phyloP scores from a whole-genome alignment of 2,888 invertebrate genomes.

The Nomada hirtipes region DNA sequence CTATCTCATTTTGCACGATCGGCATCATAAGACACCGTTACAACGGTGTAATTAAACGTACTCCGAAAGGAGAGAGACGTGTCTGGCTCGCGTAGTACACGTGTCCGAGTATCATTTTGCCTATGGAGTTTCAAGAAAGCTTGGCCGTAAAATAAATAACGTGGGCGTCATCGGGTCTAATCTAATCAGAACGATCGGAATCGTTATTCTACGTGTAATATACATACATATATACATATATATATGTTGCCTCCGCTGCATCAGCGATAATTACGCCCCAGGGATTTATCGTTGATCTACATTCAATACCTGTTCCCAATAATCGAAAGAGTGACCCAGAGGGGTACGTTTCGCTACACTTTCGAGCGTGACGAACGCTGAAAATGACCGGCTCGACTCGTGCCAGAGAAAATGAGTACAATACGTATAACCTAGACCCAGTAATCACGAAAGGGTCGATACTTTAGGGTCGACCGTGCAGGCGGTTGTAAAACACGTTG shows the following conservation, averaged over 20 bases:
- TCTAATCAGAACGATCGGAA: conserved; percentile 44
- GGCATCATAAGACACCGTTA: not conserved
- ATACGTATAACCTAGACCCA: conserved; percentile 1
- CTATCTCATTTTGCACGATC: not conserved
- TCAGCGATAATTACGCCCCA: conserved; percentile 6
- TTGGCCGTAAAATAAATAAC: conserved; percentile 27
- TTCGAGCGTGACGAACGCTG: conserved; percentile 4
- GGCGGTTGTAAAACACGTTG: not conserved
- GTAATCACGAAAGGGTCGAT: not conserved
- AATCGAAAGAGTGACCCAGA: not conserved
- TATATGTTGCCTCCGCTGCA: not conserved
- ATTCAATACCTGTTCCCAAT: not conserved
- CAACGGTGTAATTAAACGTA: conserved; percentile 22
- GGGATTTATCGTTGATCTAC: conserved; percentile 17
- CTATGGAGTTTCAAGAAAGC: conserved; percentile 9
- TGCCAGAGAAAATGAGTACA: not conserved
- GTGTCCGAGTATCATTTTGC: conserved; percentile 15
- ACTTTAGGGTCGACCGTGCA: not conserved
- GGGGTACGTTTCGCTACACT: conserved; percentile 1
- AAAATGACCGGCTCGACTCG: not conserved
- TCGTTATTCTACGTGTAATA: conserved; percentile 13
- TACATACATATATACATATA: no score
- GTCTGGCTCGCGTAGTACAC: not conserved
- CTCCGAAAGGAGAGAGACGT: no score
- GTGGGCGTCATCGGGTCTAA: conserved; percentile 19